Conservation (phyloP, 2,797 vertebrate species). For the Sebastolobus alascanus region DNA sequence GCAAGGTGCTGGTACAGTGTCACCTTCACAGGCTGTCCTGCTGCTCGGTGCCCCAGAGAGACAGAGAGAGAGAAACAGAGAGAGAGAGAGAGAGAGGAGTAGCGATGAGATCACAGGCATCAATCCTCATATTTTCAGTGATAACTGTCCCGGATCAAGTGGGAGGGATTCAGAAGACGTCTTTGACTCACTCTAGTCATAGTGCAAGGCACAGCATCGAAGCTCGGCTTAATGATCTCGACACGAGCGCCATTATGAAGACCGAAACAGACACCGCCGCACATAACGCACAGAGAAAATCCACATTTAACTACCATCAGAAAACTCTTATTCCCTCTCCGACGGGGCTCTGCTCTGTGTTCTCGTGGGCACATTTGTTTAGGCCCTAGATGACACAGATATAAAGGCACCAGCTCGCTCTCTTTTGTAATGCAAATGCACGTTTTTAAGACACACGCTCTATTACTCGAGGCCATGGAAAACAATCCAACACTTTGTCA, state of each 20-base stretch:
- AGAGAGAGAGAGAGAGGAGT: neutral
- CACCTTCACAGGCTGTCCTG: conserved; percentile 61
- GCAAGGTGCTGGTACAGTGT: conserved; percentile 53
- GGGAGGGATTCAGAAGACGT: conserved; percentile 12
- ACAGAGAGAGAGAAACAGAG: neutral
- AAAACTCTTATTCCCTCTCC: conserved; percentile 5
- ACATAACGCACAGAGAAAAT: conserved; percentile 4
- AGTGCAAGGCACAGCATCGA: neutral
- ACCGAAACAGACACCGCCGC: neutral
- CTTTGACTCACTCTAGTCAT: conserved; percentile 17
- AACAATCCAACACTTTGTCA: conserved; percentile 12
- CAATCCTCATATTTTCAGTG: conserved; percentile 28
- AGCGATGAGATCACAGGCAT: conserved; percentile 41
- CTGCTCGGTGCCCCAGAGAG: conserved; percentile 30
- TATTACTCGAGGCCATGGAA: conserved; percentile 24
- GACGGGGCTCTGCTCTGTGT: conserved; percentile 10
- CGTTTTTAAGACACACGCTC: conserved; percentile 29
- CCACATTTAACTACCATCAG: conserved; percentile 6
- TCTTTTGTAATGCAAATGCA: conserved; percentile 35
- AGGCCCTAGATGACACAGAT: conserved; percentile 36
- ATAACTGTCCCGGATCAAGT: conserved; percentile 36
- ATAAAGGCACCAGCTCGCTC: conserved; percentile 14
- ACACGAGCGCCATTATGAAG: conserved; percentile 19
- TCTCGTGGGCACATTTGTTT: conserved; percentile 31
- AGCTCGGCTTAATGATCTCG: conserved; percentile 7